These are phyloP conservation scores for Dinocampus coccinellae DNA, from an alignment of 2,888 invertebrate species.

Conservation along the genomic window DNA sequence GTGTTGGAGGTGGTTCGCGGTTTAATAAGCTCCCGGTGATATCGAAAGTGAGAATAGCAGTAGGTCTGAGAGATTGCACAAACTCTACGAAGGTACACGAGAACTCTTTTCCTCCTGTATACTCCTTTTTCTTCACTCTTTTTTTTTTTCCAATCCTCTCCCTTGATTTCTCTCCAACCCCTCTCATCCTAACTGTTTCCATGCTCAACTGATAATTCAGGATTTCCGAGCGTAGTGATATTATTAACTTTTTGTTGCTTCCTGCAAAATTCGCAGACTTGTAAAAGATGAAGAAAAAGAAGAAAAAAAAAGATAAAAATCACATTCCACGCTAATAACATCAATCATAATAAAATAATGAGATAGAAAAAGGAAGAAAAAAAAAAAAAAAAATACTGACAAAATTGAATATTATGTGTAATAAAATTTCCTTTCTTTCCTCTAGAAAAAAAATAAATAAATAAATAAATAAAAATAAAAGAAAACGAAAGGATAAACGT, in stretches of 20 bases:
- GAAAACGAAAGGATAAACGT: no score
- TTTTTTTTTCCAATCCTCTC: not conserved
- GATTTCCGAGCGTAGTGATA: conserved; percentile 6
- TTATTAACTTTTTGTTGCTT: conserved; percentile 18
- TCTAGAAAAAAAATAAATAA: no score
- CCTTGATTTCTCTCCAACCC: no score
- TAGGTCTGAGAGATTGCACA: not conserved
- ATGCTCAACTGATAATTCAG: conserved; percentile 1
- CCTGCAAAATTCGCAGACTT: not conserved
- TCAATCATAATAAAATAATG: no score
- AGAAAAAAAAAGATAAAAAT: not conserved
- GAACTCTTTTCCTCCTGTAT: conserved; percentile 5
- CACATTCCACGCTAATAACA: no score
- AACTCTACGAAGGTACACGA: not conserved
- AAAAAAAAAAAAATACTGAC: no score
- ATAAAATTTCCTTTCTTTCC: no score
- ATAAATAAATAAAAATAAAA: no score
- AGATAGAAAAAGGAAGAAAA: no score
- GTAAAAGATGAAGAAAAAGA: not conserved
- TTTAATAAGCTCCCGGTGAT: conserved; percentile 43
- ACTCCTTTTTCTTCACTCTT: not conserved
- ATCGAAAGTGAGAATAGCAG: conserved; percentile 5
- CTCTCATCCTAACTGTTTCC: no score
- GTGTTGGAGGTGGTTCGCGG: conserved; percentile 33
- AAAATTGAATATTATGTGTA: no score